Evolutionary conservation across 2,113 vertebrate genomes (phyloP), one percentile per base, ranked within the genome.

Genomic region (Sturnira hondurensis): DNA sequence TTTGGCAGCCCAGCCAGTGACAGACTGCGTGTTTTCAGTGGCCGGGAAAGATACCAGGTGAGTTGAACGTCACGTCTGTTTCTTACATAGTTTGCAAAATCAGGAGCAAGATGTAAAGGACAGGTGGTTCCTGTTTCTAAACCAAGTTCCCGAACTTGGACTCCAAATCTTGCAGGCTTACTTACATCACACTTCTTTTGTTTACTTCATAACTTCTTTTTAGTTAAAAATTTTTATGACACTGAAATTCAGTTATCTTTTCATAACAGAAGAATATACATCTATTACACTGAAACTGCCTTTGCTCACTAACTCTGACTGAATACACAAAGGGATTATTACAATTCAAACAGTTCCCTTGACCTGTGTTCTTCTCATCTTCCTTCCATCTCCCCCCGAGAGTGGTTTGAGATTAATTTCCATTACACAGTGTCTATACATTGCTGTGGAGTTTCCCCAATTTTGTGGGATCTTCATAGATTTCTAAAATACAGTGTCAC

Each of bases 61-160:
- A 97, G 87, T 71, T 26, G 26, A 0, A 50, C 2, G 16, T 41
- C 36, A 63, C 1, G 1, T 81, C 68, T 0, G 0, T 8, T 33
- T 36, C 17, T 45, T 87, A 74, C 47, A 10, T n/a, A 45, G 38
- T 28, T 15, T 74, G 2, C 31, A 86, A 4, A 4, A 0, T 3
- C 71, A 28, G 95, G 83, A 96, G 38, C 83, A 5, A 91, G 97
- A 90, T 16, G 89, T 98, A 68, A 89, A 45, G 84, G 38, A 28
- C 65, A 0, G 63, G 38, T 3, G 26, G 26, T 20, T 52, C 41
- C 54, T 78, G 0, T 47, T 70, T 65, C 90, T 84, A 84, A 91
- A 13, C 11, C 20, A 91, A n/a, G 45, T 61, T 68, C 26, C 45
- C 24, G 38, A 45, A 89, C 10, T n/a, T 70, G 58, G 47, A 1